Base-by-base conservation (phyloP, 2,888 invertebrate genomes). In the Lobophora halterata region DNA sequence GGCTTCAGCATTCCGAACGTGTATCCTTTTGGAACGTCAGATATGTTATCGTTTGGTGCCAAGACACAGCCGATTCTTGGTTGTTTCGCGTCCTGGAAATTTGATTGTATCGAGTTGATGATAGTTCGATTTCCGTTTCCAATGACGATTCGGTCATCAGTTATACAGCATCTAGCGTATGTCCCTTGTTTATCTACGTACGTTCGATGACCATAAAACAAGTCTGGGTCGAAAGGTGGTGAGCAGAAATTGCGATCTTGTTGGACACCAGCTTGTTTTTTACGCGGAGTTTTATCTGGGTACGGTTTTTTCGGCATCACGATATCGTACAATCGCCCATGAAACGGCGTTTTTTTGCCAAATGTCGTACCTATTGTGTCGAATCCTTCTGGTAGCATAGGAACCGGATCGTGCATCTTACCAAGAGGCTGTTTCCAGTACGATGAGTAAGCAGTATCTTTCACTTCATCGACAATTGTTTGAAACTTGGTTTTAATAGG, bases 41-140 rank as follows among this genome's bases (percentile, higher is more conserved):
- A 58, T 20, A 87, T 76, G 50, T 89, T 89, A 20, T 88, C 61
- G 57, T 88, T 86, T 47, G 90, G 89, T 3, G 87, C 70, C 46
- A 88, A 55, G 11, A 67, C 65, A 40, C 67, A 65, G 5, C 89
- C 89, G 6, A 88, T 17, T 53, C 64, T 68, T 1, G 80, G 65
- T 43, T 76, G 71, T 1, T 59, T 70, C 19, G 53, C 49, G 9
- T 82, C 71, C 36, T 66, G 57, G 44, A 67, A 75, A 53, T 89
- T 78, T 0, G 87, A 69, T 55, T 87, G 79, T 46, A 83, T 71
- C 18, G 73, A 69, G 50, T 73, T 87, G 3, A 79, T 36, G 12
- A 78, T 55, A 1, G 71, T 53, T 26, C 73, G 71, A 27, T 69
- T 60, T 18, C 65, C 70, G 10, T 55, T 79, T 37, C 89, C 89